A percentile compares a stretch with the other conserved stretches of the same genome.
Evolutionary conservation across 2,888 invertebrate genomes (phyloP).

Genomic region (Dorcus hopei): DNA sequence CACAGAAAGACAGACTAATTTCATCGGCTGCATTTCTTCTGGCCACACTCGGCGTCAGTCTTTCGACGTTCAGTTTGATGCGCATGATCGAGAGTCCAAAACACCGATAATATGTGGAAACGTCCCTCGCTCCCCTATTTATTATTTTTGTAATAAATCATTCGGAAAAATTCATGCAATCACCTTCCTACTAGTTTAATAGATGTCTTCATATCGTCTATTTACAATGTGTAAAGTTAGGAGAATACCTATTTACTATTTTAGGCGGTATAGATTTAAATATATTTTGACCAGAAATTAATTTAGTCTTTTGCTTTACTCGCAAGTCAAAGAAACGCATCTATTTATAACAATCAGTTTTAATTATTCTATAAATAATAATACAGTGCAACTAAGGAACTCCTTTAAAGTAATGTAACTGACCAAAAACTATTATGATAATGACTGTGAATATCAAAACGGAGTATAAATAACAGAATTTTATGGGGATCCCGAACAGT

Average conservation of each 20-base stretch:
- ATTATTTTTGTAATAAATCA: background rate
- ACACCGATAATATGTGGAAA: slow-evolving; percentile 17
- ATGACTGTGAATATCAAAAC: slow-evolving; percentile 59
- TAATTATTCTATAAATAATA: background rate
- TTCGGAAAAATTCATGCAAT: background rate
- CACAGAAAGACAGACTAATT: slow-evolving; percentile 37
- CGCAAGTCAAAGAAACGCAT: background rate
- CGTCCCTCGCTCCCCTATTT: background rate
- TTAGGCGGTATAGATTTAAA: slow-evolving; percentile 42
- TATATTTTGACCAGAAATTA: slow-evolving; percentile 39
- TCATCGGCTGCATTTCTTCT: slow-evolving; percentile 44
- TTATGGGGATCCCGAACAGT: slow-evolving; percentile 70
- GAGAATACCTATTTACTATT: slow-evolving; percentile 32
- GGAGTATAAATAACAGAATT: slow-evolving; percentile 65
- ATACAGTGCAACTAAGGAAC: background rate
- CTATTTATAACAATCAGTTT: background rate
- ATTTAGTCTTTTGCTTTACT: background rate
- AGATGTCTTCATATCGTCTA: slow-evolving; percentile 8
- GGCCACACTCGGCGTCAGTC: slow-evolving; percentile 44
- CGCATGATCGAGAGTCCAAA: slow-evolving; percentile 32
- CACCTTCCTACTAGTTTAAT: slow-evolving; percentile 9
- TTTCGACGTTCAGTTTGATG: slow-evolving; percentile 46
- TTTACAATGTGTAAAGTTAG: slow-evolving; percentile 13
- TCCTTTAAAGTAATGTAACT: slow-evolving; percentile 60
- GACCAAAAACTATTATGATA: slow-evolving; percentile 65